A percentile compares a stretch with the other conserved stretches of the same genome.
Conservation (phyloP, 2,797 vertebrate genomes). For the Rhinella marina region DNA sequence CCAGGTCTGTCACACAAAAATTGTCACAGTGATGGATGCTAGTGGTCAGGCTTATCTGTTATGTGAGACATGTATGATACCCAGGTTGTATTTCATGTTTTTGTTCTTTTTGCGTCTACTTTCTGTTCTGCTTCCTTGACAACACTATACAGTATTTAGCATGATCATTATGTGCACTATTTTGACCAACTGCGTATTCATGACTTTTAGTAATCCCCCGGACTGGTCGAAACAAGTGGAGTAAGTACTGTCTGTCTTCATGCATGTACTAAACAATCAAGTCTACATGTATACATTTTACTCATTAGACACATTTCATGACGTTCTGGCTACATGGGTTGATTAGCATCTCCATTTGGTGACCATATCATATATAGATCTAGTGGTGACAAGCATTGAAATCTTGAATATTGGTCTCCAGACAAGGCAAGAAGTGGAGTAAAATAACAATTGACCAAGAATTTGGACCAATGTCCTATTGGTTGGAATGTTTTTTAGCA, state of each 20-base stretch:
- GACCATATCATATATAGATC: too few relatives aligned
- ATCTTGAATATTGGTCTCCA: too few relatives aligned
- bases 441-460: neutral
- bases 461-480: neutral
- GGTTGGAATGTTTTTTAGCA: neutral
- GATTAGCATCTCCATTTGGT: neutral
- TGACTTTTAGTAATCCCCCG: constrained; percentile 99
- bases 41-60: neutral
- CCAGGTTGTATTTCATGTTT: neutral
- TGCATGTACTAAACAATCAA: neutral
- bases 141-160: constrained; percentile 91
- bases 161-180: constrained; percentile 99
- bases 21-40: neutral
- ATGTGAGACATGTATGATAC: neutral
- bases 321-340: neutral
- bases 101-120: constrained; percentile 2
- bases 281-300: neutral
- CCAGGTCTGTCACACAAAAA: neutral
- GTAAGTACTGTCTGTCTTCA: constrained; percentile 80
- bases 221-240: constrained; percentile 99
- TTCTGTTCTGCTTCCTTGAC: constrained; percentile 72
- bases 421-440: too few relatives aligned
- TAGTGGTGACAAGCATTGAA: too few relatives aligned
- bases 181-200: constrained; percentile 99
- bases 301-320: neutral